Conservation (phyloP, 2,797 vertebrate species). For the Mormyrus hasselquistii region DNA sequence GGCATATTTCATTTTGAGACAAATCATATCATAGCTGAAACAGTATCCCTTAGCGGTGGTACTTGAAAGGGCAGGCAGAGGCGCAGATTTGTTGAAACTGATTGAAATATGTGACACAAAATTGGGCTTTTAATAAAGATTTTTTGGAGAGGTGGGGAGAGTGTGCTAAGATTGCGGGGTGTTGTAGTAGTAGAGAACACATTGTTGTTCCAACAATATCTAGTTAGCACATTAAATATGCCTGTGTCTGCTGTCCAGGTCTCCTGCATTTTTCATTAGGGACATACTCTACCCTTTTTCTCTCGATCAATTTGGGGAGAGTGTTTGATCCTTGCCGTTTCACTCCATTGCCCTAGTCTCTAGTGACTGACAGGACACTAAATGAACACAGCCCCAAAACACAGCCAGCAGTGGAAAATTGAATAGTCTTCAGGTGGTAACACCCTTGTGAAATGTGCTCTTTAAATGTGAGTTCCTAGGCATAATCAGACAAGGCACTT, state of each 20-base stretch:
- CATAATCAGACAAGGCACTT: conserved; percentile 40
- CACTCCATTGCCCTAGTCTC: not conserved
- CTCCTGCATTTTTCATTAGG: too few relatives aligned
- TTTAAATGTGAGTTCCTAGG: conserved; percentile 29
- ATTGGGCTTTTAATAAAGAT: too few relatives aligned
- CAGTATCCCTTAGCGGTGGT: too few relatives aligned
- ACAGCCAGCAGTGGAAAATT: conserved; percentile 31
- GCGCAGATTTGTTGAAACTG: not conserved
- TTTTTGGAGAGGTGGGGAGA: not conserved
- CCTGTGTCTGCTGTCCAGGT: too few relatives aligned
- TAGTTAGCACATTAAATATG: not conserved
- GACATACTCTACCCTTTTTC: too few relatives aligned
- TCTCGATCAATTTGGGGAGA: not conserved
- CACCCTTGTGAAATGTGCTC: conserved; percentile 37
- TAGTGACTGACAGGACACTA: conserved; percentile 23
- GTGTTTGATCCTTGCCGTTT: not conserved
- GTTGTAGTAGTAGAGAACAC: not conserved
- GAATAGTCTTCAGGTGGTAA: conserved; percentile 41
- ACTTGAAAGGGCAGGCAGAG: too few relatives aligned
- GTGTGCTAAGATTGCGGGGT: not conserved
- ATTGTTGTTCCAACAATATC: not conserved
- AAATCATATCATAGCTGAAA: not conserved
- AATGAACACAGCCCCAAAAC: conserved; percentile 33
- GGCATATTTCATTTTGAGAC: not conserved
- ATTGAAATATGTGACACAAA: not conserved